Evolutionary conservation across 2,888 invertebrate genomes (phyloP).

Genomic region (Byasa hedistus): DNA sequence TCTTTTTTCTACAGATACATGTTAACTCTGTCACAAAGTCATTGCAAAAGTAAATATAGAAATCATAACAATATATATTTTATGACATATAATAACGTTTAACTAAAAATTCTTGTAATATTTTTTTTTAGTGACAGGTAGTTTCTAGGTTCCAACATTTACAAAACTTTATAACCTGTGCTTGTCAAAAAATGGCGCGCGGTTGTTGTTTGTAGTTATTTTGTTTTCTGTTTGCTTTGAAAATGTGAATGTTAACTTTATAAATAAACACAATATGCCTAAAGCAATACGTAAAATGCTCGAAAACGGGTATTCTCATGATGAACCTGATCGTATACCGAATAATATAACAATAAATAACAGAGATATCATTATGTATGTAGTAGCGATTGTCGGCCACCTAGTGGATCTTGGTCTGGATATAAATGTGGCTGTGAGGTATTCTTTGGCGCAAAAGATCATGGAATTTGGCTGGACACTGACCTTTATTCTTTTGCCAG

Average conservation of each 20-base stretch:
- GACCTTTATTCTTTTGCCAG: constrained; percentile 85
- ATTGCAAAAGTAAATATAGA: too few species aligned
- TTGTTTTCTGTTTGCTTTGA: constrained; percentile 17
- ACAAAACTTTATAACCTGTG: neutral
- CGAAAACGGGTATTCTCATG: constrained; percentile 63
- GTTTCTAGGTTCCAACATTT: neutral
- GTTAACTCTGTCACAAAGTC: too few species aligned
- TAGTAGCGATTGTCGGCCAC: constrained; percentile 84
- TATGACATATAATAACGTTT: too few species aligned
- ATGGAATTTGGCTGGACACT: constrained; percentile 85
- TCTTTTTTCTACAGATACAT: too few species aligned
- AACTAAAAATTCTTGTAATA: too few species aligned
- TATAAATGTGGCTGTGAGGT: constrained; percentile 84
- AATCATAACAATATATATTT: too few species aligned
- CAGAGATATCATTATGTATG: constrained; percentile 82
- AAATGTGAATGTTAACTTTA: constrained; percentile 25
- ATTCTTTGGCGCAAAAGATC: constrained; percentile 76
- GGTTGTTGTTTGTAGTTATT: constrained; percentile 11
- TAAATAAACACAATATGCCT: constrained; percentile 51
- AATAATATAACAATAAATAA: constrained; percentile 79
- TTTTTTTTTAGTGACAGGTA: too few species aligned
- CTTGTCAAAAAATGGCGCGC: constrained; percentile 26
- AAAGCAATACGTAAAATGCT: constrained; percentile 55
- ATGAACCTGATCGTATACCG: constrained; percentile 81
- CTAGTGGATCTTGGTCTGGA: constrained; percentile 85